These are phyloP conservation scores for Lagorchestes hirsutus DNA, from an alignment of 2,797 vertebrate species.

Conservation along the genomic window DNA sequence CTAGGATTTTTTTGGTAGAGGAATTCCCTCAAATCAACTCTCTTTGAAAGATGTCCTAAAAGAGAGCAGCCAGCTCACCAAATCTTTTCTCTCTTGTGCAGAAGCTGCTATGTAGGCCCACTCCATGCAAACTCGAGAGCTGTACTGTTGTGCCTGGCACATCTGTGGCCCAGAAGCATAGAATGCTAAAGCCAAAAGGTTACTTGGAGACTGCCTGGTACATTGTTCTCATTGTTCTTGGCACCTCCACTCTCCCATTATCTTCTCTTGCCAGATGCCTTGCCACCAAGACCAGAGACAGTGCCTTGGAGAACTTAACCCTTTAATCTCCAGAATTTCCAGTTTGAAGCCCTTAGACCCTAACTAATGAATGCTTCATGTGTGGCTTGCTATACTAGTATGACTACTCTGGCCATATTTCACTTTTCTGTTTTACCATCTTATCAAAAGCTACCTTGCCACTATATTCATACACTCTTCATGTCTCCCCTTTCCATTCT, in stretches of 20 bases:
- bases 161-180: background rate
- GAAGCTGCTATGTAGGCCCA: background rate
- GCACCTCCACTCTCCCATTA: background rate
- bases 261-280: background rate
- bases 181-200: background rate
- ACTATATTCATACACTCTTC: background rate
- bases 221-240: background rate
- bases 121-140: background rate
- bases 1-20: constrained; percentile 3
- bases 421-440: background rate
- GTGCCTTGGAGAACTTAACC: background rate
- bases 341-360: background rate
- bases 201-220: background rate
- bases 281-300: background rate
- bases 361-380: background rate
- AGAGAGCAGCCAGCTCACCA: background rate
- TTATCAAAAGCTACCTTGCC: background rate
- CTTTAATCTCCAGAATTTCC: background rate
- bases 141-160: background rate
- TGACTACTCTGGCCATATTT: background rate
- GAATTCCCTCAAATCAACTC: background rate
- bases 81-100: background rate
- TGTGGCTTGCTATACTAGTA: background rate
- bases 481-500: background rate
- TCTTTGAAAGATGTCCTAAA: background rate